A percentile compares a stretch with the other conserved stretches of the same genome.
Conservation (phyloP, 2,797 vertebrate genomes). For the Chrysolophus pictus region DNA sequence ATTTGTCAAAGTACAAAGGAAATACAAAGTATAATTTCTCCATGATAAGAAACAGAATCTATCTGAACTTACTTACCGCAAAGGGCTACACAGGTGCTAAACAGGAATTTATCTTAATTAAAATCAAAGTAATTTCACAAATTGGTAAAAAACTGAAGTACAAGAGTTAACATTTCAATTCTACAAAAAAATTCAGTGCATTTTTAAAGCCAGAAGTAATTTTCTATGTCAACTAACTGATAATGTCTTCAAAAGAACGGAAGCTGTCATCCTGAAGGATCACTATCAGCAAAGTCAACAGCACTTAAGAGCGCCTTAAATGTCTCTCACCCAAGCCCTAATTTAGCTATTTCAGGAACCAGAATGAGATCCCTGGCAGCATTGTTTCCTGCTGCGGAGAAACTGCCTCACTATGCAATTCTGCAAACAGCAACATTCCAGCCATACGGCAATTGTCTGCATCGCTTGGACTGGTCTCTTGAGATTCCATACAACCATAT, state of each 20-base stretch:
- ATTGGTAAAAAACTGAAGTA: background rate
- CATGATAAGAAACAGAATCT: background rate
- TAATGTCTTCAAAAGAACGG: background rate
- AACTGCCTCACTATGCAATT: background rate
- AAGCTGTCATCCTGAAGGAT: background rate
- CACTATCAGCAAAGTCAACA: background rate
- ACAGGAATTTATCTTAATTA: slow-evolving; percentile 61
- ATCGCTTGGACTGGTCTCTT: background rate
- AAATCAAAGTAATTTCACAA: slow-evolving; percentile 58
- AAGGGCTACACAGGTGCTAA: slow-evolving; percentile 17
- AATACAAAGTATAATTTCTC: slow-evolving; percentile 39
- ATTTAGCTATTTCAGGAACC: background rate
- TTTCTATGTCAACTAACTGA: background rate
- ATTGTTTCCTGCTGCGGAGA: background rate
- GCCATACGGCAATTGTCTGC: fast-evolving
- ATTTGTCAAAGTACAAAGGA: slow-evolving; percentile 23
- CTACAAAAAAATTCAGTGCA: background rate
- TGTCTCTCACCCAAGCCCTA: background rate
- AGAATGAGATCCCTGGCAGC: background rate
- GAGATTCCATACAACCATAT: background rate
- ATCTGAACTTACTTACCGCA: background rate
- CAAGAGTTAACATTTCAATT: slow-evolving; percentile 29
- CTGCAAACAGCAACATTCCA: background rate
- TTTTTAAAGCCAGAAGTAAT: slow-evolving; percentile 19
- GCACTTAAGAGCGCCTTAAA: background rate